Base-by-base conservation (phyloP, 2,888 invertebrate species). In the Hyppa rectilinea region DNA sequence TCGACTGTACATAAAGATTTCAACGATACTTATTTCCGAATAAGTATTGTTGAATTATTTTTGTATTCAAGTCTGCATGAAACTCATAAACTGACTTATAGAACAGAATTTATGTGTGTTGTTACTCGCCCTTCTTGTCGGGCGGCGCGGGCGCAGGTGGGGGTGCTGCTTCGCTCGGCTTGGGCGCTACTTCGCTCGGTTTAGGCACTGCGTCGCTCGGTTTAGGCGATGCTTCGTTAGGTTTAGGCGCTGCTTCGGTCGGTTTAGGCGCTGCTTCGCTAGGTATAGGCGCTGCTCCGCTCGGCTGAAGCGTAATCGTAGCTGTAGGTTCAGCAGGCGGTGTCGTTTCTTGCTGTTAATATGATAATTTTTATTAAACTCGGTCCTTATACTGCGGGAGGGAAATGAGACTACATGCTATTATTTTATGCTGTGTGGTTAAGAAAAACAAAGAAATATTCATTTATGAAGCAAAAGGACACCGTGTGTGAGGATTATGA, bases 71-170 rank as follows among this genome's bases (percentile, higher is more conserved):
- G n/a, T n/a, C n/a, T n/a, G n/a, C 0, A 38, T 26, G 31, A 9
- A 40, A 31, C n/a, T 26, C 17, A 34, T 60, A 40, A 71, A 66
- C 60, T 47, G 34, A 76, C 77, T 58, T 69, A 75, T 65, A n/a
- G 17, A 62, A 62, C 38, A 53, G 36, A 49, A 38, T 38, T 29
- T 49, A 20, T 53, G 9, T 47, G 4, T 31, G 29, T 40, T 36
- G 60, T 78, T 80, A 62, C 31, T 77, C 47, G 29, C 38, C 34
- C n/a, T 72, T 73, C 45, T 83, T 78, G 84, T 89, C 90, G 6
- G 92, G 91, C 59, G 90, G 90, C 78, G 92, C 82, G 2, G 91
- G 89, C 72, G 92, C 83, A 14, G 91, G 89, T 45, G 88, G 80
- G 0, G 89, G 89, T 29, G 69, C 40, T 10, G 49, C 52, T 45